Conservation (phyloP, 2,797 vertebrate genomes). For the Crenichthys baileyi region DNA sequence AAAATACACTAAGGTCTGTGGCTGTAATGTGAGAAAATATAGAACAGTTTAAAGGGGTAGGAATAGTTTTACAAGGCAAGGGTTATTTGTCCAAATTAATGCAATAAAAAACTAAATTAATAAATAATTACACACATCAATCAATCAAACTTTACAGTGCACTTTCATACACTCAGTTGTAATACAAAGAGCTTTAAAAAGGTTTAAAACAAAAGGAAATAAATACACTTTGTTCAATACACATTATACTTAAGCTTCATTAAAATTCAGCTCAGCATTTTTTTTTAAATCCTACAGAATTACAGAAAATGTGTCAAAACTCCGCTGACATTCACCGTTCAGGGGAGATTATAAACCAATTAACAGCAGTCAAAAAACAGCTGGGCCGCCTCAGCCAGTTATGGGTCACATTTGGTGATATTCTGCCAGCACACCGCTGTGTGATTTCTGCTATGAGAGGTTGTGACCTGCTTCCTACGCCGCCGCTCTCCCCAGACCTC, state of each 20-base stretch:
- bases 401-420: conserved; percentile 42
- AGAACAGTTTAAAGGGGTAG: neutral
- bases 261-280: neutral
- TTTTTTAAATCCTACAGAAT: neutral
- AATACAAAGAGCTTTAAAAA: neutral
- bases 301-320: neutral
- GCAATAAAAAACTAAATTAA: neutral
- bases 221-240: neutral
- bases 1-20: neutral
- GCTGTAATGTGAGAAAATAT: neutral
- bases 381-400: conserved; percentile 35
- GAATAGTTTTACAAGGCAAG: neutral
- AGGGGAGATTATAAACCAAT: conserved; percentile 16
- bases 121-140: neutral
- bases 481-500: conserved; percentile 57
- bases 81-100: neutral
- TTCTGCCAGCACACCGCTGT: conserved; percentile 47
- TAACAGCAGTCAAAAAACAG: neutral
- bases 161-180: neutral
- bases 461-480: conserved; percentile 62
- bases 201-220: neutral
- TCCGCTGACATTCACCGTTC: neutral
- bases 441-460: conserved; percentile 51
- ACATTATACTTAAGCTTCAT: neutral
- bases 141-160: neutral